phyloP scores from a whole-genome alignment of 2,797 vertebrate species.

The Tadarida brasiliensis region DNA sequence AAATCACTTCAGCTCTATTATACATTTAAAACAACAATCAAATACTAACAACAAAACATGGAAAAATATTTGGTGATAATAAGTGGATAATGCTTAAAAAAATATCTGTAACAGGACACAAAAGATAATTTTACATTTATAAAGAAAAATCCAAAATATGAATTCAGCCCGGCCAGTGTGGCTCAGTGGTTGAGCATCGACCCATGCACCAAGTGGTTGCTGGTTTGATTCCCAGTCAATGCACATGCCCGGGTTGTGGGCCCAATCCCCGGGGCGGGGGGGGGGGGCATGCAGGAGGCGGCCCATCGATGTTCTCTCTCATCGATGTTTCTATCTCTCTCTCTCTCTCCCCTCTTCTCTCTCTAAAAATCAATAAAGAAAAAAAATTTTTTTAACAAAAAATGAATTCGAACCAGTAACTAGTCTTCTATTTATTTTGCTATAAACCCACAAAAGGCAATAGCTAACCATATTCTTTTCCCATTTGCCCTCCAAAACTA shows the following conservation, averaged over 20 bases:
- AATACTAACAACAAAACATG: neutral
- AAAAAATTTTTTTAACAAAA: neutral
- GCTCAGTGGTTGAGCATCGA: too few species aligned
- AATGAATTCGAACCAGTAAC: neutral
- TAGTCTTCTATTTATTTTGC: neutral
- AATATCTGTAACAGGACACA: neutral
- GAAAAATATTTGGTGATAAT: neutral
- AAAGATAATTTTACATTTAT: conserved; percentile 28
- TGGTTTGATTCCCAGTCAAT: too few species aligned
- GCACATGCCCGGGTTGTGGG: too few species aligned
- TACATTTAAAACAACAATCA: conserved; percentile 17
- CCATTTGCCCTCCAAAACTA: neutral
- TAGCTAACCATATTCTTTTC: neutral
- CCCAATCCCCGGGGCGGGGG: too few species aligned
- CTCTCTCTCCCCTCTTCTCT: too few species aligned
- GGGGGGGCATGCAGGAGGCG: too few species aligned
- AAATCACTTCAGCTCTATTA: neutral
- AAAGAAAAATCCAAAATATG: neutral
- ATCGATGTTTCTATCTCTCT: too few species aligned
- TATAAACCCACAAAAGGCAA: neutral
- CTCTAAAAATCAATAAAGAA: too few species aligned
- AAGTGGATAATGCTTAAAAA: conserved; percentile 17
- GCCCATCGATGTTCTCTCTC: too few species aligned
- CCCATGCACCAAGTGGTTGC: too few species aligned
- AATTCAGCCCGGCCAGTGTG: neutral